These are phyloP conservation scores for Cydia splendana DNA, from an alignment of 1,140 invertebrate genomes.

Conservation along the genomic window DNA sequence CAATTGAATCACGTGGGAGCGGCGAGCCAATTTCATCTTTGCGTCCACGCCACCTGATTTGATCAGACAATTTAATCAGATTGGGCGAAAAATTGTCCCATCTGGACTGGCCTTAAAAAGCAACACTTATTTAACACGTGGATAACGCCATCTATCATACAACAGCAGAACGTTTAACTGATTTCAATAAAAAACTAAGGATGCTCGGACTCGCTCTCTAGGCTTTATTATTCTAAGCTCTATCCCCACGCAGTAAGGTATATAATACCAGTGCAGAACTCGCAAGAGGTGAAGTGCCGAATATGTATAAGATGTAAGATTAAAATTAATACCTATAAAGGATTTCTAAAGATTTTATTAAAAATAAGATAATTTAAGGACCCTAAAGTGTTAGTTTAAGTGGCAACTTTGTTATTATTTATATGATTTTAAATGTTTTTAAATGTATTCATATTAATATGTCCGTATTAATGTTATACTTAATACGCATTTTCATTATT, in stretches of 20 bases:
- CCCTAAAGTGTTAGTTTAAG: background rate
- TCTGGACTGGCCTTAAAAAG: background rate
- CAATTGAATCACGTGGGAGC: too few relatives aligned
- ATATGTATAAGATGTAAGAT: background rate
- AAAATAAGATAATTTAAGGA: background rate
- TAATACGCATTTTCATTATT: too few relatives aligned
- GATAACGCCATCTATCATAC: too few relatives aligned
- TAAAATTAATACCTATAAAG: background rate
- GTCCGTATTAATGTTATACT: background rate
- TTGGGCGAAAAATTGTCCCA: too few relatives aligned
- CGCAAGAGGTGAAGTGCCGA: slow-evolving; percentile 28
- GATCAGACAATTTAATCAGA: too few relatives aligned
- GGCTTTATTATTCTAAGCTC: background rate
- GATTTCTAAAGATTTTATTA: slow-evolving; percentile 27
- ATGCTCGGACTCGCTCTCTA: background rate
- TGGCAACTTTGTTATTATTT: background rate
- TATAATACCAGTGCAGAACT: slow-evolving; percentile 21
- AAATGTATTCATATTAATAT: background rate
- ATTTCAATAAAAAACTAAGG: background rate
- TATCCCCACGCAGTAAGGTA: slow-evolving; percentile 9
- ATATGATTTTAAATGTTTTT: background rate
- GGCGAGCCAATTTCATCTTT: too few relatives aligned
- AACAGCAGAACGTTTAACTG: too few relatives aligned
- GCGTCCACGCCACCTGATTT: too few relatives aligned
- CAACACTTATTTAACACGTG: too few relatives aligned